phyloP scores from a whole-genome alignment of 2,888 invertebrate genomes.

The Apodemia hepburni region DNA sequence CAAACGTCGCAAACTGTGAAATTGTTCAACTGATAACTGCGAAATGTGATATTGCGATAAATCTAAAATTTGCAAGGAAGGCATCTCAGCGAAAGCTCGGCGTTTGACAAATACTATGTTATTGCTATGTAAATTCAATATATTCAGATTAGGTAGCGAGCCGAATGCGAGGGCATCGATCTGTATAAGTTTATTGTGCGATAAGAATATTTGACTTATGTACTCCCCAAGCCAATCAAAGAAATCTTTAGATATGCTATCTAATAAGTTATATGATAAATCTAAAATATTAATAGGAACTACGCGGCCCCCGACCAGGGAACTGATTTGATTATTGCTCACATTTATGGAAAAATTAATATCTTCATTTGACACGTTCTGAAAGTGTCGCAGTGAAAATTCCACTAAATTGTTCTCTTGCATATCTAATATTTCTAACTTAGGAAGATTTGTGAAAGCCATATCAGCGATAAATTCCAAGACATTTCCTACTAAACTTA shows the following conservation, averaged over 20 bases:
- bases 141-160: conserved; percentile 41
- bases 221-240: conserved; percentile 62
- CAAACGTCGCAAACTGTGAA: conserved; percentile 80
- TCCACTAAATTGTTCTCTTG: conserved; percentile 85
- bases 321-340: conserved; percentile 82
- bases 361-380: conserved; percentile 81
- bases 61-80: conserved; percentile 47
- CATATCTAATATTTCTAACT: conserved; percentile 85
- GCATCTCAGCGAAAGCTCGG: conserved; percentile 81
- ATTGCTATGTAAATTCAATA: conserved; percentile 83
- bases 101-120: conserved; percentile 83
- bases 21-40: conserved; percentile 50
- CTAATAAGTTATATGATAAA: conserved; percentile 82
- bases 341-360: conserved; percentile 84
- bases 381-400: conserved; percentile 82
- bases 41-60: conserved; percentile 45
- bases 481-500: conserved; percentile 89
- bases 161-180: conserved; percentile 64
- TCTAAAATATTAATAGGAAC: conserved; percentile 82
- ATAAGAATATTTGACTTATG: conserved; percentile 62
- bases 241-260: conserved; percentile 77
- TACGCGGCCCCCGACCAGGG: conserved; percentile 44
- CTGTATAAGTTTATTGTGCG: conserved; percentile 75
- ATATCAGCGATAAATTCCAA: conserved; percentile 82
- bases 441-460: conserved; percentile 86